Evolutionary conservation across 2,797 vertebrate species (phyloP).

Genomic region (Naso thynnoides): DNA sequence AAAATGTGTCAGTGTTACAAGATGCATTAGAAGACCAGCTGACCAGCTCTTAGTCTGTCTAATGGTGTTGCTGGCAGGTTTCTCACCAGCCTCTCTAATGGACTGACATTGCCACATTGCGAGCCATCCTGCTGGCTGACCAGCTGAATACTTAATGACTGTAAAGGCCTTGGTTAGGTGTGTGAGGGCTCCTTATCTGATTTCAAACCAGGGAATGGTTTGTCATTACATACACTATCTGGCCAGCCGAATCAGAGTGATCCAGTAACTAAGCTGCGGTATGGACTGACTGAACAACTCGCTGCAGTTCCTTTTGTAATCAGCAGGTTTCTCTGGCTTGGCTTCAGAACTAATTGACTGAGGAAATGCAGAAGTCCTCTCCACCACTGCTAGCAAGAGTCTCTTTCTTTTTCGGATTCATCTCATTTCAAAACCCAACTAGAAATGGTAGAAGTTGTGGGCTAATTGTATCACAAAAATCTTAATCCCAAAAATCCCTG

Average conservation of each 20-base stretch:
- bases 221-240: conserved; percentile 18
- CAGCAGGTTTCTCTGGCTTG: too few relatives aligned
- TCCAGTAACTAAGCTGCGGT: conserved; percentile 12
- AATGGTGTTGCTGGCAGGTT: conserved; percentile 3
- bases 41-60: conserved; percentile 9
- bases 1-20: conserved; percentile 86
- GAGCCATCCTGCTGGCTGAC: conserved; percentile 6
- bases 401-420: conserved; percentile 71
- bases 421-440: conserved; percentile 90
- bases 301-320: conserved; percentile 76
- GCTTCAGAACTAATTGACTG: too few relatives aligned
- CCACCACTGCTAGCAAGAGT: conserved; percentile 82
- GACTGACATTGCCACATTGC: neutral
- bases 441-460: too few relatives aligned
- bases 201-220: conserved; percentile 21
- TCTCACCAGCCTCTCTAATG: conserved; percentile 20
- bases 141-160: conserved; percentile 17
- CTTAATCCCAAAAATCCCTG: too few relatives aligned
- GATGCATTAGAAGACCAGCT: conserved; percentile 41
- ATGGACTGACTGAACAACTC: conserved; percentile 29
- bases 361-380: too few relatives aligned
- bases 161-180: conserved; percentile 1
- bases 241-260: conserved; percentile 16
- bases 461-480: too few relatives aligned
- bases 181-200: conserved; percentile 11